Evolutionary conservation across 1,140 invertebrate genomes (phyloP), one percentile per base, ranked within the genome.

Genomic region (Hestina assimilis): DNA sequence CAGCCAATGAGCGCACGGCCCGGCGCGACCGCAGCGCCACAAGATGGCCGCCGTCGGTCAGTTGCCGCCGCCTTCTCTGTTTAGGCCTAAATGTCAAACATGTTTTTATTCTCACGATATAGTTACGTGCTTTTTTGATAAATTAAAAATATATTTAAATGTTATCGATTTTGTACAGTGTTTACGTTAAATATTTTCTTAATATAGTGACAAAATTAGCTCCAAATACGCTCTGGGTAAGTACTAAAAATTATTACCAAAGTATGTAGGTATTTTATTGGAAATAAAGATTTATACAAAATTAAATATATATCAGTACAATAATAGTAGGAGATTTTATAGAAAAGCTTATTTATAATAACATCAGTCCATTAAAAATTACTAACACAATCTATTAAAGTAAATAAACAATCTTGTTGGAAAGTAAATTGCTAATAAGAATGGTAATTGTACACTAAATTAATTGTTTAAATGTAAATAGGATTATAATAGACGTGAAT

Each of bases 31-130:
- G 65, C 67, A 84, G 82, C 84, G 79, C 79, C 83, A 83, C 83
- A 87, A 87, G 66, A 87, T 86, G 84, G 84, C 84, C 60, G 83
- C 79, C 82, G 82, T 61, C 79, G 74, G 78, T 48, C 70, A 45
- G 28, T 69, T 72, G 73, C 79, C 79, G 84, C 75, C 84, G 83
- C 83, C 74, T 78, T 74, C 75, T 69, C 69, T 73, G 72, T 82
- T 84, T 86, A 87, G 84, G 84, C 84, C 84, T 86, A 87, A 78
- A 78, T 70, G 73, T 74, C 67, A 74, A 68, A 71, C 69, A 71
- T 70, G 57, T 68, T 76, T 68, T 62, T 64, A 70, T 75, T 68
- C 68, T 63, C 63, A 61, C 57, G 60, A 58, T 41, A 57, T 46
- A 57, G 66, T 61, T 59, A 62, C 48, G 56, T 63, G 54, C 51